Percentiles rank a stretch among this genome's conserved stretches.
phyloP scores from a whole-genome alignment of 2,113 vertebrate genomes.

The Toxotes chatareus region DNA sequence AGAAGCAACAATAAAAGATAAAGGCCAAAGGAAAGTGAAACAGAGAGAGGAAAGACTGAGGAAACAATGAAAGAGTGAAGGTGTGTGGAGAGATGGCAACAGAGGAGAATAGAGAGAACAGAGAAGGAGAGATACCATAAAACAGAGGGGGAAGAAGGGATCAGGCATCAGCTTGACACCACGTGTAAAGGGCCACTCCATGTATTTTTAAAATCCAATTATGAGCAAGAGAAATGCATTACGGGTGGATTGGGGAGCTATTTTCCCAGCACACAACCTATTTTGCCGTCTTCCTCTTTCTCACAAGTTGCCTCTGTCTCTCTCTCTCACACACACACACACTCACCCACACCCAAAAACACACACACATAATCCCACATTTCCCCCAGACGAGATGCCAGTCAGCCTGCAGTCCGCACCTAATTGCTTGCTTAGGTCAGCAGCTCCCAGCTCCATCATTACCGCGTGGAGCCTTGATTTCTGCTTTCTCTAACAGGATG shows the following conservation, averaged over 20 bases:
- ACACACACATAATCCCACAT: constrained; percentile 33
- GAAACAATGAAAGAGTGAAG: constrained; percentile 5
- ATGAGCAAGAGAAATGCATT: constrained; percentile 63
- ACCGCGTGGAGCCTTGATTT: constrained; percentile 57
- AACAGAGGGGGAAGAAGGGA: constrained; percentile 12
- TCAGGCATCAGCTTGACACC: constrained; percentile 41
- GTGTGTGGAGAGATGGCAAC: not conserved
- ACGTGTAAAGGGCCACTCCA: constrained; percentile 53
- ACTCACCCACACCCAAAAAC: constrained; percentile 8
- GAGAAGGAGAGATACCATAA: constrained; percentile 17
- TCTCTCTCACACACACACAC: not conserved
- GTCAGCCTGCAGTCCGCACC: constrained; percentile 54
- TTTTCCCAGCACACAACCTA: constrained; percentile 57
- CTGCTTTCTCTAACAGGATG: constrained; percentile 62
- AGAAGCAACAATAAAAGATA: constrained; percentile 20
- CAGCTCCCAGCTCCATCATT: constrained; percentile 38
- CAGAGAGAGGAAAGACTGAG: not conserved
- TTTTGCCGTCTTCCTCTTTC: constrained; percentile 39
- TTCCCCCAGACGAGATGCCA: constrained; percentile 54
- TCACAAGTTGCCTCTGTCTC: constrained; percentile 1
- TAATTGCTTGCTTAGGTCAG: constrained; percentile 78
- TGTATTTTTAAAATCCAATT: constrained; percentile 81
- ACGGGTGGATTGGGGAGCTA: constrained; percentile 25
- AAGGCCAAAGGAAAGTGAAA: constrained; percentile 38
- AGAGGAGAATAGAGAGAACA: constrained; percentile 3